Evolutionary conservation across 2,888 invertebrate genomes (phyloP).

Genomic region (Neocrepidodera transversa): DNA sequence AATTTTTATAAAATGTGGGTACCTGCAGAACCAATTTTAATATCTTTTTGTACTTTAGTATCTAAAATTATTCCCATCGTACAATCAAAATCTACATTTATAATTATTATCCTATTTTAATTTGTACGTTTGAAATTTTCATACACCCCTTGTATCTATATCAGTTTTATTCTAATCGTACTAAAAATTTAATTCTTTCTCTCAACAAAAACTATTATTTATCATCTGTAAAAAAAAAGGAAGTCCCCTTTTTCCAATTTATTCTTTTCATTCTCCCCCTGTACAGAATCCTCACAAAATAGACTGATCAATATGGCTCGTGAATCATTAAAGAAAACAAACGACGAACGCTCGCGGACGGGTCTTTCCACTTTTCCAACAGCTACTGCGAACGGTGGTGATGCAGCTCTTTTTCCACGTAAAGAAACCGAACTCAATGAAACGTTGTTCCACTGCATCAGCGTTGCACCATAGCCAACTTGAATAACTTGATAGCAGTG

Average conservation of each 20-base stretch:
- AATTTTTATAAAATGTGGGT: too few relatives aligned
- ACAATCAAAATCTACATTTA: too few relatives aligned
- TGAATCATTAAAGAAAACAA: slow-evolving; percentile 26
- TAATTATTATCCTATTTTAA: too few relatives aligned
- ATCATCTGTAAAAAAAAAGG: not conserved
- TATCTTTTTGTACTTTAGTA: too few relatives aligned
- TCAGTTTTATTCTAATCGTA: too few relatives aligned
- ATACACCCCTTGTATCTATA: too few relatives aligned
- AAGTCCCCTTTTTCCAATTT: not conserved
- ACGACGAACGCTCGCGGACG: slow-evolving; percentile 5
- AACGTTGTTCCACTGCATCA: slow-evolving; percentile 3
- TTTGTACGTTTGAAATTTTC: too few relatives aligned
- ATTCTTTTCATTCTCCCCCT: not conserved
- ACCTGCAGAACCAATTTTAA: too few relatives aligned
- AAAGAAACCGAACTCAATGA: not conserved
- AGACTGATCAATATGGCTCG: slow-evolving; percentile 23
- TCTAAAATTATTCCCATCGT: too few relatives aligned
- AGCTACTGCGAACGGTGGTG: slow-evolving; percentile 1
- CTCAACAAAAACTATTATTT: not conserved
- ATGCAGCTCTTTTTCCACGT: slow-evolving; percentile 23
- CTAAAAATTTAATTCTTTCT: too few relatives aligned
- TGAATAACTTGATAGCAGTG: slow-evolving; percentile 15
- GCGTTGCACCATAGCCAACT: slow-evolving; percentile 17
- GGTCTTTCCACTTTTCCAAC: slow-evolving; percentile 10
- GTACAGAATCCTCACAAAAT: not conserved